Evolutionary conservation across 2,888 invertebrate genomes (phyloP).

Genomic region (Pyralis farinalis): DNA sequence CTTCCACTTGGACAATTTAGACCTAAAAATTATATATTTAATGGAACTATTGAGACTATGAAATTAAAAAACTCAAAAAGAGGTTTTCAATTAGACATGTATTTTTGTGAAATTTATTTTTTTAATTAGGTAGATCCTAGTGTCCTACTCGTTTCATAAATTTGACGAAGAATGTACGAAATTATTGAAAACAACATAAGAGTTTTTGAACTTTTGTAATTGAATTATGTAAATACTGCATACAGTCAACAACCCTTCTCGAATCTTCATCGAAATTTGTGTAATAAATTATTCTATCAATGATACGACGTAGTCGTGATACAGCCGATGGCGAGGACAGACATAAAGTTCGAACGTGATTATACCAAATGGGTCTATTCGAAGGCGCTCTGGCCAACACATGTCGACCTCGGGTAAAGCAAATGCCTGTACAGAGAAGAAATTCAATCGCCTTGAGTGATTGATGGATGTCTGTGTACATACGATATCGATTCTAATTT

Average conservation of each 20-base stretch:
- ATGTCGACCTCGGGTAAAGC: constrained; percentile 54
- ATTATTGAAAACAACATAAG: too few relatives aligned
- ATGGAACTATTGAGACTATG: too few relatives aligned
- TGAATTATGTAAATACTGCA: too few relatives aligned
- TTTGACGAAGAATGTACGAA: too few relatives aligned
- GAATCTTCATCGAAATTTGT: constrained; percentile 8
- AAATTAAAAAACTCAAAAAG: too few relatives aligned
- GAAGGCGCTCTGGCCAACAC: constrained; percentile 67
- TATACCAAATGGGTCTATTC: constrained; percentile 72
- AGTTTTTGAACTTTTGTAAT: too few relatives aligned
- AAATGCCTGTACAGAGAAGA: constrained; percentile 51
- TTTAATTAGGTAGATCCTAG: too few relatives aligned
- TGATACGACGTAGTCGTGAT: constrained; percentile 32
- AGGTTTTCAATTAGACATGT: too few relatives aligned
- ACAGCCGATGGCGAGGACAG: constrained; percentile 65
- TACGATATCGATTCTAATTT: constrained; percentile 3
- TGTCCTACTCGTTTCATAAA: too few relatives aligned
- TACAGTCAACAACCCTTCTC: neutral
- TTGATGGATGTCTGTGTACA: constrained; percentile 34
- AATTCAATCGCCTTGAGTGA: constrained; percentile 56
- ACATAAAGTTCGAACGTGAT: constrained; percentile 68
- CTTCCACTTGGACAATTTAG: too few relatives aligned
- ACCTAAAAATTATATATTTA: too few relatives aligned
- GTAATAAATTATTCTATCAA: constrained; percentile 19
- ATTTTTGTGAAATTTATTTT: too few relatives aligned